These are phyloP conservation scores for Agapostemon virescens DNA, from an alignment of 2,888 invertebrate species.

Conservation along the genomic window DNA sequence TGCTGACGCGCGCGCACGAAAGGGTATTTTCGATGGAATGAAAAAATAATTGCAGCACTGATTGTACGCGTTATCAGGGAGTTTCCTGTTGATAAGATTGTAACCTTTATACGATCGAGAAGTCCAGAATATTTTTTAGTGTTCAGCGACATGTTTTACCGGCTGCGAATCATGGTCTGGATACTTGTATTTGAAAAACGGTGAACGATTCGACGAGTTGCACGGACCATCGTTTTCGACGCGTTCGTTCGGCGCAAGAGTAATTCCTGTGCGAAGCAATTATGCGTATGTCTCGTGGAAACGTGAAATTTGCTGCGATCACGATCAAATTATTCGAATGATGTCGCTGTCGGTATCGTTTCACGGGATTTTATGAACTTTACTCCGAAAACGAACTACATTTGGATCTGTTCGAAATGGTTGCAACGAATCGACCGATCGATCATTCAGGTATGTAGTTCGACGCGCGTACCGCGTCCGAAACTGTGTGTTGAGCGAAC, in stretches of 20 bases:
- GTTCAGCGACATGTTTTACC: conserved; percentile 23
- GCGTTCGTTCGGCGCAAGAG: not conserved
- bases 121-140: conserved; percentile 25
- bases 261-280: not conserved
- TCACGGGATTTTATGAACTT: not conserved
- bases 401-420: not conserved
- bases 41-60: conserved; percentile 36
- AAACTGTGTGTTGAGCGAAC: not conserved
- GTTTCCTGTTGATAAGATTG: conserved; percentile 60
- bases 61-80: conserved; percentile 54
- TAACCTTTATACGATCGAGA: conserved; percentile 40
- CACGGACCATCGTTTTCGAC: not conserved
- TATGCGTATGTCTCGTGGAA: not conserved
- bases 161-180: conserved; percentile 6
- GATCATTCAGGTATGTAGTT: conserved; percentile 26
- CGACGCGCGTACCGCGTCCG: not conserved
- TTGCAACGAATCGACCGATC: not conserved
- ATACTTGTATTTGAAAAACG: not conserved
- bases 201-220: not conserved
- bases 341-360: not conserved
- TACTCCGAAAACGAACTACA: not conserved
- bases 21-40: conserved; percentile 3
- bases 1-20: not conserved
- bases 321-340: not conserved
- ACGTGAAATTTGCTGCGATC: not conserved